Evolutionary conservation across 1,140 invertebrate genomes (phyloP).

Genomic region (Heterodera carotae): DNA sequence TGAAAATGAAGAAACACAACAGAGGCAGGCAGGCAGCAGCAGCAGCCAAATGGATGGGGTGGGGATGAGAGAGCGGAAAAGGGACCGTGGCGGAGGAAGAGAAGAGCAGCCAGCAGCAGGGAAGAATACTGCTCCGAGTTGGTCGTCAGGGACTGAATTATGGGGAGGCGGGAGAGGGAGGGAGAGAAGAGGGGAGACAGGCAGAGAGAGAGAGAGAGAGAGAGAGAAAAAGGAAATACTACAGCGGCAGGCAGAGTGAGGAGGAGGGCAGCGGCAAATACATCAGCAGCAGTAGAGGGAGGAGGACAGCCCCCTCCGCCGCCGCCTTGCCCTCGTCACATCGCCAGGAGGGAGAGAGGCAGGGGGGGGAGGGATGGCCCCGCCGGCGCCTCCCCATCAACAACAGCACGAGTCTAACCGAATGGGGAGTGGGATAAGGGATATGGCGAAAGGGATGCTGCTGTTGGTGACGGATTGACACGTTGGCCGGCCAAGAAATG

Average conservation of each 20-base stretch:
- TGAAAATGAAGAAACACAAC: neutral
- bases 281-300: neutral
- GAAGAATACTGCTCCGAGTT: conserved; percentile 20
- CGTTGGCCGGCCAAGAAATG: neutral
- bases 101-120: neutral
- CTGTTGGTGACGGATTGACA: neutral
- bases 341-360: neutral
- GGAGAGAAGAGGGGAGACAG: neutral
- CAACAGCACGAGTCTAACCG: neutral
- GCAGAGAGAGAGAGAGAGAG: neutral
- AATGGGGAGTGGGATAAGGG: neutral
- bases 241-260: neutral
- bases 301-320: conserved; percentile 1
- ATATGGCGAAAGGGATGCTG: too few relatives aligned
- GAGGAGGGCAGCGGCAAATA: neutral
- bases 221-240: neutral
- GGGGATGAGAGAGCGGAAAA: neutral
- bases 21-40: neutral
- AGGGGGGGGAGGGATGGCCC: neutral
- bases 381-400: neutral
- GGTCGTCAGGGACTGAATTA: neutral
- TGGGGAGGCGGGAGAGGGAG: neutral
- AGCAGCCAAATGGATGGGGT: too few relatives aligned
- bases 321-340: neutral
- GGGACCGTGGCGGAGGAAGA: neutral